These are phyloP conservation scores for Trematocara marginatum DNA, from an alignment of 2,113 vertebrate genomes.

Conservation along the genomic window DNA sequence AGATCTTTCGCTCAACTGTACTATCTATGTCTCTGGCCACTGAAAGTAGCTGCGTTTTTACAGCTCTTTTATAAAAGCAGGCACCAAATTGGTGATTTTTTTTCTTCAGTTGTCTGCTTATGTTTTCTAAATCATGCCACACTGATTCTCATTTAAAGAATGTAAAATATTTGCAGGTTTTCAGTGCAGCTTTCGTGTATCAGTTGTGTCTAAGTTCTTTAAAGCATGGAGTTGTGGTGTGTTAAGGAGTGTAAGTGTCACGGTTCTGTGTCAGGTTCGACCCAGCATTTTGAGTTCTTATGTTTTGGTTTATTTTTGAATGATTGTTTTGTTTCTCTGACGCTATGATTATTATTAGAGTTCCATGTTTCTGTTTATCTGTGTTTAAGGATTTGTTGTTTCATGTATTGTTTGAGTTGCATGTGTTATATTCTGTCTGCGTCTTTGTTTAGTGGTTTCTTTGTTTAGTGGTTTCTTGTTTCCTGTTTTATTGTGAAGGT, in stretches of 20 bases:
- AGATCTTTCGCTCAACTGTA: not conserved
- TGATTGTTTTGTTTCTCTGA: no score
- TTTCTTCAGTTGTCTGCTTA: not conserved
- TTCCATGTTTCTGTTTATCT: no score
- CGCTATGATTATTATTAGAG: no score
- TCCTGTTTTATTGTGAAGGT: no score
- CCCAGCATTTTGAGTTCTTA: no score
- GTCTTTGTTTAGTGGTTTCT: no score
- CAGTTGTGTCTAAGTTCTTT: fast-evolving
- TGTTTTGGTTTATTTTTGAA: no score
- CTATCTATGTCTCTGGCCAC: not conserved
- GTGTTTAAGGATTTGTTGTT: no score
- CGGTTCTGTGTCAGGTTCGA: no score
- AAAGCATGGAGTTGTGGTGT: not conserved
- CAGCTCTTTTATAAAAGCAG: not conserved
- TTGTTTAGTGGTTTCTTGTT: no score
- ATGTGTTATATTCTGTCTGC: no score
- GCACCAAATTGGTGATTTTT: not conserved
- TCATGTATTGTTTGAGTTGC: no score
- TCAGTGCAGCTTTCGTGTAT: not conserved
- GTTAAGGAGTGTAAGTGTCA: not conserved
- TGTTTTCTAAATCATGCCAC: not conserved
- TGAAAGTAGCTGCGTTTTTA: not conserved
- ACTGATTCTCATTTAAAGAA: not conserved
- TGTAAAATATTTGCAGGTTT: not conserved